These are phyloP conservation scores for Spicauda simplicius DNA, from an alignment of 2,888 invertebrate species.

Conservation along the genomic window DNA sequence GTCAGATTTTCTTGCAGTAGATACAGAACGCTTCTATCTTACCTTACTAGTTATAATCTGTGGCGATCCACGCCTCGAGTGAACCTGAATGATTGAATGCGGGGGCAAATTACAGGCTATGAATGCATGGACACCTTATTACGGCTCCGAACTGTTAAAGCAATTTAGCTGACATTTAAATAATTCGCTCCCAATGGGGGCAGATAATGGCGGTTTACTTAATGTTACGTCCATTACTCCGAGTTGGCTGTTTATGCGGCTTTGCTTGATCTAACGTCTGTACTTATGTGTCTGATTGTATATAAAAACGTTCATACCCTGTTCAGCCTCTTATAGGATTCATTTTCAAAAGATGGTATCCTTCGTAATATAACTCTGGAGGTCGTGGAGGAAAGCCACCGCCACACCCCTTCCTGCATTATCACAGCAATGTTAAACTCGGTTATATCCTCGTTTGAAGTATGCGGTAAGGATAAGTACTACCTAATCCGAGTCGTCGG, in stretches of 20 bases:
- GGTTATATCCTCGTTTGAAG: no score
- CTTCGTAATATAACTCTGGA: no score
- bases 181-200: conserved; percentile 73
- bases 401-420: no score
- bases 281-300: background rate
- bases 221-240: conserved; percentile 57
- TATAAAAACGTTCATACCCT: background rate
- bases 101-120: conserved; percentile 77
- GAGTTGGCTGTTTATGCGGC: background rate
- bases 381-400: no score
- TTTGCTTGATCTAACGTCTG: background rate
- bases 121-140: conserved; percentile 74
- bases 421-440: no score
- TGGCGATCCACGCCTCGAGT: conserved; percentile 52
- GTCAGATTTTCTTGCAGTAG: no score
- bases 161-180: conserved; percentile 84
- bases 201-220: conserved; percentile 65
- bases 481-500: no score
- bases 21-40: background rate
- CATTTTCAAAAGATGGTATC: no score
- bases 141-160: conserved; percentile 78
- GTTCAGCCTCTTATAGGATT: no score
- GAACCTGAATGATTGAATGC: conserved; percentile 76
- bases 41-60: conserved; percentile 43
- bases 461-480: no score